phyloP scores from a whole-genome alignment of 2,888 invertebrate species.

The Ormyrus nitidulus region DNA sequence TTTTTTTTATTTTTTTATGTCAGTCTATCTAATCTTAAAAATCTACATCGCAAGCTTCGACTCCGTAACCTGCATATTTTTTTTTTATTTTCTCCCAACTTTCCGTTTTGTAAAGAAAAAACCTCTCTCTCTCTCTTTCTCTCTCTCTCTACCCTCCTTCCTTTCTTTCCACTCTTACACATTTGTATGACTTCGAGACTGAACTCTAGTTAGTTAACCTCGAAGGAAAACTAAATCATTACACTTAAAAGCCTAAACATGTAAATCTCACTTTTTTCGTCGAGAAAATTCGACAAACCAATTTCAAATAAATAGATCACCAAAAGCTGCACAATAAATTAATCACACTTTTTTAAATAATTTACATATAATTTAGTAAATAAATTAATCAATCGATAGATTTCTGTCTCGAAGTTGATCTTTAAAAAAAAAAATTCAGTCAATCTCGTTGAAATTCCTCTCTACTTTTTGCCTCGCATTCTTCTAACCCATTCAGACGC shows the following conservation, averaged over 20 bases:
- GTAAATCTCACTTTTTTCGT: slow-evolving; percentile 36
- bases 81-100: slow-evolving; percentile 32
- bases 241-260: slow-evolving; percentile 17
- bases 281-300: slow-evolving; percentile 18
- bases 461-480: slow-evolving; percentile 36
- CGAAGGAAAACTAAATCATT: slow-evolving; percentile 9
- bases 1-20: slow-evolving; percentile 61
- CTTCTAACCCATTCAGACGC: slow-evolving; percentile 29
- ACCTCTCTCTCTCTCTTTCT: slow-evolving; percentile 9
- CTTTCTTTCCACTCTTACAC: slow-evolving; percentile 13
- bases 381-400: slow-evolving; percentile 25
- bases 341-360: slow-evolving; percentile 22
- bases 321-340: slow-evolving; percentile 31
- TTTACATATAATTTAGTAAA: slow-evolving; percentile 30
- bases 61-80: slow-evolving; percentile 55
- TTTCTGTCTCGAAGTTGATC: slow-evolving; percentile 44
- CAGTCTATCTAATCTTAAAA: slow-evolving; percentile 69
- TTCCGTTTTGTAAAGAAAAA: slow-evolving; percentile 45
- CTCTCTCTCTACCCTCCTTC: slow-evolving; percentile 49
- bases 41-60: slow-evolving; percentile 62
- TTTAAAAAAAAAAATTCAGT: slow-evolving; percentile 45
- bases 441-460: slow-evolving; percentile 34
- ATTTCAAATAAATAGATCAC: slow-evolving; percentile 36
- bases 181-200: slow-evolving; percentile 45
- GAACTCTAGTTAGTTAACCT: slow-evolving; percentile 29